These are phyloP conservation scores for Acanthurus tractus DNA, from an alignment of 2,797 vertebrate species.

Conservation along the genomic window DNA sequence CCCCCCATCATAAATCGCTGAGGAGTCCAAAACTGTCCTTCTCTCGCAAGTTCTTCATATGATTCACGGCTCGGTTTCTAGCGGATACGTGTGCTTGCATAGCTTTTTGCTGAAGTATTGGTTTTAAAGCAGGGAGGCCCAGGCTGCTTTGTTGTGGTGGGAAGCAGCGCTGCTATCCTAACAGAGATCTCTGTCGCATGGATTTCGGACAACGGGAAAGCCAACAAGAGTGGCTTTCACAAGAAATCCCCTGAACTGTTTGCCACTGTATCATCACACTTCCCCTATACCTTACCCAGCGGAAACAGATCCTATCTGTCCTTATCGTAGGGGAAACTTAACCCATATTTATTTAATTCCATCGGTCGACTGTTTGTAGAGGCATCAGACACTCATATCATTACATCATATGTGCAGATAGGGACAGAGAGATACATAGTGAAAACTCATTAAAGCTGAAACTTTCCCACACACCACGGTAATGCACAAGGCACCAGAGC, in stretches of 20 bases:
- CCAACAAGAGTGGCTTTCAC: constrained; percentile 79
- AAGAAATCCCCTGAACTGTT: constrained; percentile 60
- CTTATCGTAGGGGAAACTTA: constrained; percentile 56
- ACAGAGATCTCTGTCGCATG: constrained; percentile 69
- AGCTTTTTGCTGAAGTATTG: constrained; percentile 52
- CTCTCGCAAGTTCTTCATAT: constrained; percentile 71
- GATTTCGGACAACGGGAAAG: constrained; percentile 69
- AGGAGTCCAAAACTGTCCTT: constrained; percentile 38
- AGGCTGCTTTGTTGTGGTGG: constrained; percentile 74
- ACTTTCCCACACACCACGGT: constrained; percentile 31
- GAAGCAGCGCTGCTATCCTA: constrained; percentile 73
- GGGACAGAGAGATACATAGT: constrained; percentile 32
- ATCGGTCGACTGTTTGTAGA: constrained; percentile 56
- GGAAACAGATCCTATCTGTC: constrained; percentile 77
- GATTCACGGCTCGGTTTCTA: constrained; percentile 75
- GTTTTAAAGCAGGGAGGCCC: constrained; percentile 63
- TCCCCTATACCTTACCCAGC: constrained; percentile 60
- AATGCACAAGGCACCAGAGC: not conserved
- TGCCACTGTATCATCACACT: constrained; percentile 68
- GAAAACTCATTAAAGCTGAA: constrained; percentile 25
- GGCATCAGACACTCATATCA: constrained; percentile 66
- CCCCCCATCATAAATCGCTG: constrained; percentile 13
- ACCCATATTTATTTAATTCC: constrained; percentile 76
- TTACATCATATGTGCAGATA: constrained; percentile 68
- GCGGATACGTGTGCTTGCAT: constrained; percentile 59